A percentile compares a stretch with the other conserved stretches of the same genome.
phyloP scores from a whole-genome alignment of 2,888 invertebrate species.

The Cataglyphis rosenhaueri region DNA sequence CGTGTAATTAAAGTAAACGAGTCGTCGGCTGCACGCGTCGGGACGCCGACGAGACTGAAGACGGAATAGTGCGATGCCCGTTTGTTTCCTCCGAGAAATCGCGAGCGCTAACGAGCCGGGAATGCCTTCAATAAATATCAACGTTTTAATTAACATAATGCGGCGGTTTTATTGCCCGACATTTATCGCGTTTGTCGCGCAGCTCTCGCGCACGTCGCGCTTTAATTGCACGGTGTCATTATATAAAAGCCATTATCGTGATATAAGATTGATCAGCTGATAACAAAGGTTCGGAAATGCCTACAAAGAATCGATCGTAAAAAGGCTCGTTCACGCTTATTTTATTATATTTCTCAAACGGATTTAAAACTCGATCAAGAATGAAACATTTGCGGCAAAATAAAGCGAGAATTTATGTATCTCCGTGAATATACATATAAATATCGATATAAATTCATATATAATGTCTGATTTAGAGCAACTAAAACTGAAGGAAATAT shows the following conservation, averaged over 20 bases:
- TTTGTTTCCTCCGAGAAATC: constrained; percentile 66
- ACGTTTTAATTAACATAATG: constrained; percentile 80
- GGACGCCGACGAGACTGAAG: constrained; percentile 10
- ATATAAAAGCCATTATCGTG: constrained; percentile 65
- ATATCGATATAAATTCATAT: background rate
- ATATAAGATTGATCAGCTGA: constrained; percentile 58
- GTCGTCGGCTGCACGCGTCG: constrained; percentile 46
- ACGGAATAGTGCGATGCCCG: constrained; percentile 37
- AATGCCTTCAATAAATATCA: constrained; percentile 75
- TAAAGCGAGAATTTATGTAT: background rate
- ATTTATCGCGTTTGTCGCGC: constrained; percentile 70
- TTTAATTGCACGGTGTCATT: constrained; percentile 70
- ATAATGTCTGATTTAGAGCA: background rate
- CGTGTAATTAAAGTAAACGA: constrained; percentile 54
- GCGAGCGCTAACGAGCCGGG: constrained; percentile 52
- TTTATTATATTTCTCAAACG: constrained; percentile 27
- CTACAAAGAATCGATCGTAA: constrained; percentile 59
- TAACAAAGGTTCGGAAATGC: constrained; percentile 48
- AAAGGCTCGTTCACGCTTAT: constrained; percentile 6
- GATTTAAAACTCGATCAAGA: constrained; percentile 40
- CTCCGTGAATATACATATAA: background rate
- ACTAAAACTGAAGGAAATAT: background rate
- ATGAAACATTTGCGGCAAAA: background rate
- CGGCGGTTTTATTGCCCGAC: constrained; percentile 73
- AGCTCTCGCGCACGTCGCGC: constrained; percentile 44